Percentiles rank a stretch among this genome's conserved stretches.
Evolutionary conservation across 2,888 invertebrate species (phyloP).

Genomic region (Campopleginae sp.): DNA sequence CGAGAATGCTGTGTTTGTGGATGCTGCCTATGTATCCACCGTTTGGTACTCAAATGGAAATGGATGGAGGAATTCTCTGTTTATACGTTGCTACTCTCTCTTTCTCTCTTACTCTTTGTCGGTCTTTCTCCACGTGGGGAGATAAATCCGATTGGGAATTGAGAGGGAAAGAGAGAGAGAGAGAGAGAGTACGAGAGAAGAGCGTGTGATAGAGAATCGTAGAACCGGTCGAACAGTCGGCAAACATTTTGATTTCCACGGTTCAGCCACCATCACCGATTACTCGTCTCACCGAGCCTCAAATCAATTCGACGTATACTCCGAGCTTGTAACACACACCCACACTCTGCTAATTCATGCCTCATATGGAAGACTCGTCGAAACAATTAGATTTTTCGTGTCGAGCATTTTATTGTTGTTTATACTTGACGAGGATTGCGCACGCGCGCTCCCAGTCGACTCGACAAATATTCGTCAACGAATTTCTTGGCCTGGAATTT

Average conservation of each 20-base stretch:
- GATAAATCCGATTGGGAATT: slow-evolving; percentile 55
- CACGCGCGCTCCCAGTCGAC: slow-evolving; percentile 68
- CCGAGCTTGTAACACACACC: slow-evolving; percentile 39
- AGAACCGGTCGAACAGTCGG: slow-evolving; percentile 66
- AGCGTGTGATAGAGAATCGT: slow-evolving; percentile 49
- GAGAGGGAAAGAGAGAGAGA: slow-evolving; percentile 48
- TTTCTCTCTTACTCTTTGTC: slow-evolving; percentile 25
- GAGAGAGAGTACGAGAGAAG: slow-evolving; percentile 50
- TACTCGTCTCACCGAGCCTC: slow-evolving; percentile 68
- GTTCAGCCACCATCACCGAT: slow-evolving; percentile 68
- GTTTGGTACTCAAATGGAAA: slow-evolving; percentile 64
- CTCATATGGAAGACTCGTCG: slow-evolving; percentile 14
- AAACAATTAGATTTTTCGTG: background rate
- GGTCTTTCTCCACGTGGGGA: slow-evolving; percentile 41
- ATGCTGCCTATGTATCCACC: slow-evolving; percentile 48
- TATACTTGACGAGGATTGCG: slow-evolving; percentile 39
- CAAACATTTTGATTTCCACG: slow-evolving; percentile 77
- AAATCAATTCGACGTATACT: slow-evolving; percentile 33
- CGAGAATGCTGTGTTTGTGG: slow-evolving; percentile 64
- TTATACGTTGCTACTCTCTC: slow-evolving; percentile 34
- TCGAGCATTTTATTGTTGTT: background rate
- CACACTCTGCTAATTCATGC: slow-evolving; percentile 52
- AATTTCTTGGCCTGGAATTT: background rate
- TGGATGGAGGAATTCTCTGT: slow-evolving; percentile 64
- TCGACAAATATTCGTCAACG: slow-evolving; percentile 66